A percentile compares a stretch with the other conserved stretches of the same genome.
phyloP scores from a whole-genome alignment of 2,797 vertebrate genomes.

The Syndactyla subalaris region DNA sequence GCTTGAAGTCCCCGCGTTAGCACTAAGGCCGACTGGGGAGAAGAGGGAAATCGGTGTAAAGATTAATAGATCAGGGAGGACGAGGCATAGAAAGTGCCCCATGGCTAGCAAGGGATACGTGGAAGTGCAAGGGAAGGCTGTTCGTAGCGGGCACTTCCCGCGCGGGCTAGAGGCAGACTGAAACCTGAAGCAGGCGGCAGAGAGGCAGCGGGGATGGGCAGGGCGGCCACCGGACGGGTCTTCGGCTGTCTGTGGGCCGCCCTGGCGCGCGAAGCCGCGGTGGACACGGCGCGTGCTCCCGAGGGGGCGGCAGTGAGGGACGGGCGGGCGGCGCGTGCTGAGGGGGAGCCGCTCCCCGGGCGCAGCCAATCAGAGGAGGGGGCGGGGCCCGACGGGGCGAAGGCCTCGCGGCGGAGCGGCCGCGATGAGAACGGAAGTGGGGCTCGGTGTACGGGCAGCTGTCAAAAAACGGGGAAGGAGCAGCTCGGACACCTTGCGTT shows the following conservation, averaged over 20 bases:
- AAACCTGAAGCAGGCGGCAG: fast-evolving
- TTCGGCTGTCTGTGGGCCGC: no score
- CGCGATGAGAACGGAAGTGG: fast-evolving
- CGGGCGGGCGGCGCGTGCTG: neutral
- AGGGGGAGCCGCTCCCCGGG: neutral
- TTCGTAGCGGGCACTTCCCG: neutral
- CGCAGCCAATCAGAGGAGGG: neutral
- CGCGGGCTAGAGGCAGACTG: neutral
- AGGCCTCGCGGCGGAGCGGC: no score
- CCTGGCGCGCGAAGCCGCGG: neutral
- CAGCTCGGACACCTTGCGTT: neutral
- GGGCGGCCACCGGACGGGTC: no score
- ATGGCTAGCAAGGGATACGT: fast-evolving
- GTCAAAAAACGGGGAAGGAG: neutral
- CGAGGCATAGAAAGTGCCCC: neutral
- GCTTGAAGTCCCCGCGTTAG: no score
- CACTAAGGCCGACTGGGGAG: no score
- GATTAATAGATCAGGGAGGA: neutral
- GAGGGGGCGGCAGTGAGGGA: neutral
- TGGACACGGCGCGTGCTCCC: neutral
- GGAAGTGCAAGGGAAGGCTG: neutral
- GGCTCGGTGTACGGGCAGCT: fast-evolving
- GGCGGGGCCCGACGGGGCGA: neutral
- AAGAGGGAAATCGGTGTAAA: neutral
- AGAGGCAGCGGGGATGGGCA: neutral